Conservation (phyloP, 2,113 vertebrate species). For the Plectropomus leopardus region DNA sequence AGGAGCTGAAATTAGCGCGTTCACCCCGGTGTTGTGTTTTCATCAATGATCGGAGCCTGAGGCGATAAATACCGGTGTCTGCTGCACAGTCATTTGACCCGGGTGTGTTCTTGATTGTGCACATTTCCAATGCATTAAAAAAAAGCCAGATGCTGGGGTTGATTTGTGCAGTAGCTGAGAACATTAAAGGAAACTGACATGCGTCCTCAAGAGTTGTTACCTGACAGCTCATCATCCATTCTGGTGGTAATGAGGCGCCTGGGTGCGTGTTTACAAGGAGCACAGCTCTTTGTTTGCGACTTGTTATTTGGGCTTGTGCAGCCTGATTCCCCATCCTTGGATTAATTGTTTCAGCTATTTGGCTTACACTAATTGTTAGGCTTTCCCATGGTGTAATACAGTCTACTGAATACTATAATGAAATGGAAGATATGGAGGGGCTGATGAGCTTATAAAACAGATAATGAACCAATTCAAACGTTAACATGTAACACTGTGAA, state of each 20-base stretch:
- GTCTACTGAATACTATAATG: constrained; percentile 29
- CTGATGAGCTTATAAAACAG: not conserved
- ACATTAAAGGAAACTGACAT: constrained; percentile 87
- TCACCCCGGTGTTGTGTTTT: too few relatives aligned
- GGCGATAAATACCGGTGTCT: too few relatives aligned
- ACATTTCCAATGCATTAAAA: too few relatives aligned
- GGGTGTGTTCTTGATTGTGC: too few relatives aligned
- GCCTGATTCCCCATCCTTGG: constrained; percentile 48
- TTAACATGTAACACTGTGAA: too few relatives aligned
- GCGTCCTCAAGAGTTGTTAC: constrained; percentile 81
- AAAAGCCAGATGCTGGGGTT: too few relatives aligned
- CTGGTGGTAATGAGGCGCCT: constrained; percentile 82
- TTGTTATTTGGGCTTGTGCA: constrained; percentile 38
- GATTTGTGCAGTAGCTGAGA: constrained; percentile 81
- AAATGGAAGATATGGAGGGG: constrained; percentile 17
- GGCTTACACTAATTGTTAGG: constrained; percentile 67
- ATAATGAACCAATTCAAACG: not conserved
- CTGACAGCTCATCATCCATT: constrained; percentile 87
- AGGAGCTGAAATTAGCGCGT: too few relatives aligned
- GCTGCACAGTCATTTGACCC: too few relatives aligned
- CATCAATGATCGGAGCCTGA: too few relatives aligned
- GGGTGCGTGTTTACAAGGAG: constrained; percentile 71
- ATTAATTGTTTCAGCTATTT: constrained; percentile 69
- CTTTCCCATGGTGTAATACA: constrained; percentile 58
- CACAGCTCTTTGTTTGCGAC: constrained; percentile 67